phyloP scores from a whole-genome alignment of 2,797 vertebrate species.

The Gallirallus australis region DNA sequence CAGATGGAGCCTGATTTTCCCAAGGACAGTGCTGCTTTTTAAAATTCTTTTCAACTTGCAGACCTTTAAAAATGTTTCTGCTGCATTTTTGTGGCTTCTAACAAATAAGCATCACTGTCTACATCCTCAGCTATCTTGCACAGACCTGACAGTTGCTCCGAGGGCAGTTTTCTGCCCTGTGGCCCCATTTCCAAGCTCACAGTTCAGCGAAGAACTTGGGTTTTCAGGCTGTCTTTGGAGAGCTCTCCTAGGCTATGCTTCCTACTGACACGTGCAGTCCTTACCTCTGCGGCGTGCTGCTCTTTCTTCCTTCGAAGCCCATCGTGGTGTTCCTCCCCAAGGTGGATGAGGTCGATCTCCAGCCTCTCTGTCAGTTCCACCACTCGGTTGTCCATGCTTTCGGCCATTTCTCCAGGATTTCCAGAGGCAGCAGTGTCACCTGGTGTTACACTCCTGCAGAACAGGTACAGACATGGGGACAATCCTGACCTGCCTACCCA shows the following conservation, averaged over 20 bases:
- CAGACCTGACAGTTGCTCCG: neutral
- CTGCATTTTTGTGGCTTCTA: neutral
- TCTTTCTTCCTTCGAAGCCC: constrained; percentile 88
- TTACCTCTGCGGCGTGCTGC: constrained; percentile 88
- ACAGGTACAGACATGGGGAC: neutral
- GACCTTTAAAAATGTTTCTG: neutral
- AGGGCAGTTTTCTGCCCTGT: neutral
- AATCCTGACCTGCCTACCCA: neutral
- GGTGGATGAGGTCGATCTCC: constrained; percentile 82
- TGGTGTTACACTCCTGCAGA: constrained; percentile 51
- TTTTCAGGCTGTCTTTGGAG: neutral
- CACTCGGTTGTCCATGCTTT: constrained; percentile 48
- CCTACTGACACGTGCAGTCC: neutral
- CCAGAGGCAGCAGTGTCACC: constrained; percentile 20
- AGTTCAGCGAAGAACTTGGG: neutral
- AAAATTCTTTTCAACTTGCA: neutral
- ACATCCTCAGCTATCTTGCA: neutral
- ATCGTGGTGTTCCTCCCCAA: constrained; percentile 83
- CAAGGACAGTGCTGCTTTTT: neutral
- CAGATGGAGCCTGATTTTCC: neutral
- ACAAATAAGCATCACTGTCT: neutral
- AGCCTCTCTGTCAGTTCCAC: constrained; percentile 86
- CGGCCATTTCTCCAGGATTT: constrained; percentile 27
- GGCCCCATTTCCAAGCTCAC: neutral
- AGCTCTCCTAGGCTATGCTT: neutral